Evolutionary conservation across 2,888 invertebrate genomes (phyloP).

Genomic region (Tenthredo livida): DNA sequence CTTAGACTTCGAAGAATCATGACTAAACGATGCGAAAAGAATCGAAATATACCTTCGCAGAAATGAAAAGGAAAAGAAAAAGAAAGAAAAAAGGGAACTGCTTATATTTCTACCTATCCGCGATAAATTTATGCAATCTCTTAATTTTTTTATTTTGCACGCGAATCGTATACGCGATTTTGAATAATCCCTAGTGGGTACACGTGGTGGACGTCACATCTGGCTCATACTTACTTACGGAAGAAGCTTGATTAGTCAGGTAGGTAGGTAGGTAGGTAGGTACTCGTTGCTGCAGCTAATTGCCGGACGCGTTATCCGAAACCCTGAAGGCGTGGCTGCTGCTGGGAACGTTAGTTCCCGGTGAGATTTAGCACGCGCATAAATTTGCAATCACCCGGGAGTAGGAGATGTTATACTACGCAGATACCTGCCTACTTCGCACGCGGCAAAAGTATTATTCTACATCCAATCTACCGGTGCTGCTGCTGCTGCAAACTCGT

Average conservation of each 20-base stretch:
- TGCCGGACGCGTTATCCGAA: slow-evolving; percentile 49
- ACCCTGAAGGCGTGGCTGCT: slow-evolving; percentile 38
- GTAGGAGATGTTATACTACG: slow-evolving; percentile 20
- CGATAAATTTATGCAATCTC: not conserved
- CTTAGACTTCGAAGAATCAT: not conserved
- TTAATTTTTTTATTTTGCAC: not conserved
- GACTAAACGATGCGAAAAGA: not conserved
- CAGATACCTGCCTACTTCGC: slow-evolving; percentile 10
- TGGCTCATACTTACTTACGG: not conserved
- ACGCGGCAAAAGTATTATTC: slow-evolving; percentile 11
- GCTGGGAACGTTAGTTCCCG: slow-evolving; percentile 12
- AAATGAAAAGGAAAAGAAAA: not conserved
- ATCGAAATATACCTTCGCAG: not conserved
- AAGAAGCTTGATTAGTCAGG: slow-evolving; percentile 46
- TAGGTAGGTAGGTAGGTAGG: slow-evolving; percentile 17
- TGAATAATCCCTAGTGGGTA: not conserved
- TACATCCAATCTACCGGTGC: not conserved
- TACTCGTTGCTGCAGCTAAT: slow-evolving; percentile 40
- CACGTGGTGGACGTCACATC: not conserved
- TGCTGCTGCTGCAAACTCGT: not conserved
- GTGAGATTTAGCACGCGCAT: slow-evolving; percentile 43
- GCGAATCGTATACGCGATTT: not conserved
- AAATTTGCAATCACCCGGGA: slow-evolving; percentile 48
- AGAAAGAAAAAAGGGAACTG: not conserved
- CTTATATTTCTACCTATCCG: not conserved